Conservation (phyloP, 2,797 vertebrate genomes). For the Astyanax mexicanus region DNA sequence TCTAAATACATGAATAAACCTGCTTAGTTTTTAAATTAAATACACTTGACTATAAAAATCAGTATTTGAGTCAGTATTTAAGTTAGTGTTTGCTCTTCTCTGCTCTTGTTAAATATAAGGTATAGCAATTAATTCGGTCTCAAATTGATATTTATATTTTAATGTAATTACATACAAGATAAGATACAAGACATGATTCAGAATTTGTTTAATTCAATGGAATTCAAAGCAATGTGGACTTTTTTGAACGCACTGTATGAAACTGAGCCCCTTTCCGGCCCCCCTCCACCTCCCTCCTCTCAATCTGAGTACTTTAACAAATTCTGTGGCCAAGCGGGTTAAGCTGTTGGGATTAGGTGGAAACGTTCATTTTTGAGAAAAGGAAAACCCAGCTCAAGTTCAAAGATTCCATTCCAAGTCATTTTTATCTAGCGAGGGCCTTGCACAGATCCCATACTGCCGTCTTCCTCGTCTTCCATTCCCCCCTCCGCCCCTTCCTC, state of each 20-base stretch:
- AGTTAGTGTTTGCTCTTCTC: too few relatives aligned
- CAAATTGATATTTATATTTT: slow-evolving; percentile 13
- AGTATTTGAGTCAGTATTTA: too few relatives aligned
- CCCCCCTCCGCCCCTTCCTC: slow-evolving; percentile 70
- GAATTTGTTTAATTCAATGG: neutral
- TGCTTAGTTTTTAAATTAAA: too few relatives aligned
- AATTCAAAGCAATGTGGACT: slow-evolving; percentile 1
- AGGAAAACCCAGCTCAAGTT: slow-evolving; percentile 63
- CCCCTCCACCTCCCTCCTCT: slow-evolving; percentile 30
- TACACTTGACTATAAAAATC: too few relatives aligned
- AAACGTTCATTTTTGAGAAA: slow-evolving; percentile 70
- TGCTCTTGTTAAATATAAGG: too few relatives aligned
- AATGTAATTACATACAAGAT: slow-evolving; percentile 22
- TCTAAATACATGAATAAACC: too few relatives aligned
- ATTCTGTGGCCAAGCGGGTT: slow-evolving; percentile 73
- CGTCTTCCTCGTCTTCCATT: slow-evolving; percentile 57
- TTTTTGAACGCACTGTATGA: slow-evolving; percentile 37
- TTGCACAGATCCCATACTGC: slow-evolving; percentile 69
- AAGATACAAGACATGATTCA: slow-evolving; percentile 27
- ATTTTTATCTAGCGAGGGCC: slow-evolving; percentile 78
- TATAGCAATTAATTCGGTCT: neutral
- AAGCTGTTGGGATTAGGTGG: slow-evolving; percentile 75
- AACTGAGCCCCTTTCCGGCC: slow-evolving; percentile 31
- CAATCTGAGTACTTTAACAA: slow-evolving; percentile 45
- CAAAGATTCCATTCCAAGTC: slow-evolving; percentile 78